Evolutionary conservation across 2,113 vertebrate genomes (phyloP).

Genomic region (Rattus norvegicus): DNA sequence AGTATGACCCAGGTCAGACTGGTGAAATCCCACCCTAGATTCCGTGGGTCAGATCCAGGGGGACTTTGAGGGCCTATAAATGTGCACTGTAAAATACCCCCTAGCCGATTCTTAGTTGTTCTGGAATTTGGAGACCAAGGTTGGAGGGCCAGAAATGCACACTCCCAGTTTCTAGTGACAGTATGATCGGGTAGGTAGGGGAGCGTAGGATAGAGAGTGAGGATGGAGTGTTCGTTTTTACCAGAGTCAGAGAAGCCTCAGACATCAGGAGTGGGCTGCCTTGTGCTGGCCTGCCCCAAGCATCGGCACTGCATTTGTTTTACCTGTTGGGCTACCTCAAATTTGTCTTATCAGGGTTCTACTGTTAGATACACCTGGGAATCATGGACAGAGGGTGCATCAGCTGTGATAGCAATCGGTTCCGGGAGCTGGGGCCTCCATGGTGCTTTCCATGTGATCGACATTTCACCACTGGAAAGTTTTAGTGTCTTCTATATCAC

Average conservation of each 20-base stretch:
- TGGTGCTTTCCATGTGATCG: background rate
- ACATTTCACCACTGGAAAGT: background rate
- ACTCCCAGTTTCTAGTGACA: background rate
- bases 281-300: background rate
- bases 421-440: background rate
- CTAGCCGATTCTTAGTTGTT: background rate
- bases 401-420: background rate
- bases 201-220: background rate
- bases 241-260: background rate
- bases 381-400: background rate
- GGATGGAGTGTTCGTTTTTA: background rate
- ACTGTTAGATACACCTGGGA: background rate
- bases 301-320: background rate
- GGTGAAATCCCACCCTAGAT: background rate
- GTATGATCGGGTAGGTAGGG: rapidly evolving
- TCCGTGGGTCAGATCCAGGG: background rate
- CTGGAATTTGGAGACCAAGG: background rate
- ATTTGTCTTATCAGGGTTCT: background rate
- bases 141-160: background rate
- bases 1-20: background rate
- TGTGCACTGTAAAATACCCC: background rate
- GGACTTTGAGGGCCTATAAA: background rate
- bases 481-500: background rate
- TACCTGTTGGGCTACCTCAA: background rate
- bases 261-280: background rate